Evolutionary conservation across 2,888 invertebrate genomes (phyloP).

Genomic region (Troilus luridus): DNA sequence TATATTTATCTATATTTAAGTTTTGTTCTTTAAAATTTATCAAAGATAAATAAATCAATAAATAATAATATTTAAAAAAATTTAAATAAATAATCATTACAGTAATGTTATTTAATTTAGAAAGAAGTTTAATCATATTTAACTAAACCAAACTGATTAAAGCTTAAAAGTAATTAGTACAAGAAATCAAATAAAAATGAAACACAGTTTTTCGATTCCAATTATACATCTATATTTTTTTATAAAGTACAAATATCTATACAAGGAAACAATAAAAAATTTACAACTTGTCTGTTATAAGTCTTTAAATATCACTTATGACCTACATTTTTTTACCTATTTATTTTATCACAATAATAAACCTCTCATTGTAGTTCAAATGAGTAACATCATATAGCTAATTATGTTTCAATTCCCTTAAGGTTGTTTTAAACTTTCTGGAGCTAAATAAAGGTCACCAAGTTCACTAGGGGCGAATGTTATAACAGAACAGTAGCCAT

Average conservation of each 20-base stretch:
- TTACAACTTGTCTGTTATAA: slow-evolving; percentile 4
- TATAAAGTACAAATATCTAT: slow-evolving; percentile 26
- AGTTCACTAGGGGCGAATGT: slow-evolving; percentile 83
- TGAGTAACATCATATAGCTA: neutral
- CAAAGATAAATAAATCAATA: too few relatives aligned
- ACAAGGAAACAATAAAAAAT: slow-evolving; percentile 26
- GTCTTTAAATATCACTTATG: neutral
- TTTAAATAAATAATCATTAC: too few relatives aligned
- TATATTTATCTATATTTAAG: too few relatives aligned
- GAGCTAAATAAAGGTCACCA: slow-evolving; percentile 71
- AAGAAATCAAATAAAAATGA: neutral
- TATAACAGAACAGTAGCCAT: slow-evolving; percentile 90
- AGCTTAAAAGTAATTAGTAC: neutral
- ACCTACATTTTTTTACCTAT: neutral
- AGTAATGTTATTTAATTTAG: too few relatives aligned
- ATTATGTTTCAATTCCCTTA: neutral
- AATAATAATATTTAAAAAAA: too few relatives aligned
- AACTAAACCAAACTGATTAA: too few relatives aligned
- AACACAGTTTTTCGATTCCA: neutral
- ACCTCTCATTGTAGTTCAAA: neutral
- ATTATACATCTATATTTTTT: slow-evolving; percentile 17
- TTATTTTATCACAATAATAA: slow-evolving; percentile 3
- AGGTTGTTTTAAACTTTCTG: slow-evolving; percentile 54
- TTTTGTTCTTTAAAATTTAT: too few relatives aligned
- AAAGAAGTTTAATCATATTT: too few relatives aligned